These are phyloP conservation scores for Musca domestica DNA, from an alignment of 1,140 invertebrate genomes.

Conservation along the genomic window DNA sequence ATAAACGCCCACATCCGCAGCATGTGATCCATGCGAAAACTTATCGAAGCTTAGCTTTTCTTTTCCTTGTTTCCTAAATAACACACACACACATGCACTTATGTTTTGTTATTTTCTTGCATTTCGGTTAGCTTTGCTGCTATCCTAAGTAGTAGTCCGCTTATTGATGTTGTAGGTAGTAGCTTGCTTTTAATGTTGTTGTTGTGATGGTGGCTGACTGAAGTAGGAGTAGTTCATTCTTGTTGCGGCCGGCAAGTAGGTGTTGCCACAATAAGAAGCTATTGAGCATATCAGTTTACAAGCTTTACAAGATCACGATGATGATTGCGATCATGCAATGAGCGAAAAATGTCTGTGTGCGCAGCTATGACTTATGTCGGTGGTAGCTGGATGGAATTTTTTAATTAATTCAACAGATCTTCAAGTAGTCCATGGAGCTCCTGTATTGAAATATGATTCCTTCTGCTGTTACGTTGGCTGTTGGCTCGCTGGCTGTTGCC, in stretches of 20 bases:
- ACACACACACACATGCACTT: no score
- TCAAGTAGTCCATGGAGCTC: constrained; percentile 11
- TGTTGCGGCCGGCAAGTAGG: constrained; percentile 3
- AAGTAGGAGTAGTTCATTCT: no score
- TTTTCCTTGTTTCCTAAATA: no score
- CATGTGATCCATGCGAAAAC: neutral
- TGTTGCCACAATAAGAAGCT: constrained; percentile 21
- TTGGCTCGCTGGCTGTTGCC: neutral
- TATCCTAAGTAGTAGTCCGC: no score
- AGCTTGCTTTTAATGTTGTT: no score
- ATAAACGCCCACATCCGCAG: constrained; percentile 12
- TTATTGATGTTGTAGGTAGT: no score
- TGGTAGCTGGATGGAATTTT: neutral
- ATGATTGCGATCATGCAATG: constrained; percentile 18
- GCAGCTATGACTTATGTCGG: neutral
- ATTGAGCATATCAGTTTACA: constrained; percentile 22
- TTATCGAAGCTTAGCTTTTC: no score
- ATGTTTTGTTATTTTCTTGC: no score
- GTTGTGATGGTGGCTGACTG: no score
- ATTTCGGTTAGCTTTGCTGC: no score
- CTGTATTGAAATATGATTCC: constrained; percentile 21
- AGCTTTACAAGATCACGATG: constrained; percentile 18
- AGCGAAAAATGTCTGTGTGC: neutral
- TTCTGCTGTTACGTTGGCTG: neutral
- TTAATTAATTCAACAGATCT: constrained; percentile 21